These are phyloP conservation scores for Poeciliopsis gracilis DNA, from an alignment of 2,797 vertebrate genomes.

Conservation along the genomic window DNA sequence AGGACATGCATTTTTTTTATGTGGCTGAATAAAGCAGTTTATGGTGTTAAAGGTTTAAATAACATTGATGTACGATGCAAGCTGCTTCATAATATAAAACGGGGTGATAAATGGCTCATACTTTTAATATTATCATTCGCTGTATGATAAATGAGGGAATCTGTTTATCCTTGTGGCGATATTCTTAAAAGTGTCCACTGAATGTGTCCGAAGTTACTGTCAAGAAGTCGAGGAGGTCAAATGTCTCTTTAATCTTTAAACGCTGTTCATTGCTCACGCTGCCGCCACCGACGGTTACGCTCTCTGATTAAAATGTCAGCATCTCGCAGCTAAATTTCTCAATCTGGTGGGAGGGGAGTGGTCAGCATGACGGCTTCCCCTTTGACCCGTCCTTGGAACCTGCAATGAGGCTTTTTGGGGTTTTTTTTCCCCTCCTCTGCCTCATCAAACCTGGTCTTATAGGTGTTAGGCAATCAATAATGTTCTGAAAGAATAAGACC, in stretches of 20 bases:
- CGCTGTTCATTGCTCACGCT: constrained; percentile 24
- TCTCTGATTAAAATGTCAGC: constrained; percentile 60
- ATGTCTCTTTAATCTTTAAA: constrained; percentile 49
- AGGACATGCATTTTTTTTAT: not conserved
- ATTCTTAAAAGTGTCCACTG: constrained; percentile 11
- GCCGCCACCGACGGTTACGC: constrained; percentile 7
- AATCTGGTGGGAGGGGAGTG: constrained; percentile 19
- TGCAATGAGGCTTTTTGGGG: constrained; percentile 25
- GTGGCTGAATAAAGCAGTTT: not conserved
- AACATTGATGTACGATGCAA: constrained; percentile 5
- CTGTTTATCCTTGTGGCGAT: constrained; percentile 6
- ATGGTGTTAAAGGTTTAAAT: constrained; percentile 1
- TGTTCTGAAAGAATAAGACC: constrained; percentile 66
- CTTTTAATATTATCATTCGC: constrained; percentile 2
- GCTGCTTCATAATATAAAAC: not conserved
- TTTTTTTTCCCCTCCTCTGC: not conserved
- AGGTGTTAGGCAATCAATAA: constrained; percentile 65
- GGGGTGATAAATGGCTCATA: constrained; percentile 12
- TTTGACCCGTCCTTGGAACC: constrained; percentile 53
- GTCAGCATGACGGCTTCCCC: constrained; percentile 12
- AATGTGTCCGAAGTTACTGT: constrained; percentile 15
- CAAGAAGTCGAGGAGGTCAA: constrained; percentile 33
- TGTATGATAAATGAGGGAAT: constrained; percentile 2
- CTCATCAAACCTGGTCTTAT: constrained; percentile 53
- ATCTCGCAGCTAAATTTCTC: constrained; percentile 34